Conservation (phyloP, 2,113 vertebrate genomes). For the Campylomormyrus numenius region DNA sequence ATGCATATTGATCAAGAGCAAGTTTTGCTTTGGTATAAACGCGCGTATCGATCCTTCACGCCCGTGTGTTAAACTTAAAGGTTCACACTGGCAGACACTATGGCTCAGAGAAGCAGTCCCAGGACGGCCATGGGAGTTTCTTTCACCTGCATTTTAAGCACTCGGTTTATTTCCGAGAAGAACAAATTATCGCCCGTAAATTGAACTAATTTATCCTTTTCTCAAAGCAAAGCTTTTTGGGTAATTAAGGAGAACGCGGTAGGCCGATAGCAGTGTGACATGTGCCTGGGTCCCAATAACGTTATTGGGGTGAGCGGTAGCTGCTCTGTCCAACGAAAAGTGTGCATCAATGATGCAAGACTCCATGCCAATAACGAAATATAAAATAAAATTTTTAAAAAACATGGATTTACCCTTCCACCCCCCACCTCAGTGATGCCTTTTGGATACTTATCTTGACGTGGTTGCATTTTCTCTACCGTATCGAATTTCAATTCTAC, state of each 20-base stretch:
- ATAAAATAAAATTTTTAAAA: not conserved
- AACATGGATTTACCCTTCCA: not conserved
- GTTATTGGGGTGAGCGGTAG: not conserved
- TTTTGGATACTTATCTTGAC: not conserved
- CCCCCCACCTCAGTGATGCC: not conserved
- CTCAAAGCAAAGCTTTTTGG: not conserved
- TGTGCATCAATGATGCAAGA: not conserved
- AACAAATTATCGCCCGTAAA: not conserved
- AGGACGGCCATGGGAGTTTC: not conserved
- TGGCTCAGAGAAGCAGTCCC: not conserved
- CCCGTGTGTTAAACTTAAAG: not conserved
- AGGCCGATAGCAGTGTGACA: not conserved
- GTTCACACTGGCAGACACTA: not conserved
- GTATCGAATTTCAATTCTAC: not conserved
- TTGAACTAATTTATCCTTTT: slow-evolving; percentile 13
- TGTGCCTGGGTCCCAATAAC: not conserved
- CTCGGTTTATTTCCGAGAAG: not conserved
- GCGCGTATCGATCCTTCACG: not conserved
- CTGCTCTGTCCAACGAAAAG: not conserved
- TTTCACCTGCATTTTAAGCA: slow-evolving; percentile 1
- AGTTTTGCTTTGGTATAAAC: slow-evolving; percentile 1
- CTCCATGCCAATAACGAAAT: not conserved
- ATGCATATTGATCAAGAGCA: slow-evolving; percentile 10
- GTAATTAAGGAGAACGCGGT: not conserved
- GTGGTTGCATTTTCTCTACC: not conserved